Evolutionary conservation across 2,888 invertebrate genomes (phyloP).

Genomic region (Cremastinae sp.): DNA sequence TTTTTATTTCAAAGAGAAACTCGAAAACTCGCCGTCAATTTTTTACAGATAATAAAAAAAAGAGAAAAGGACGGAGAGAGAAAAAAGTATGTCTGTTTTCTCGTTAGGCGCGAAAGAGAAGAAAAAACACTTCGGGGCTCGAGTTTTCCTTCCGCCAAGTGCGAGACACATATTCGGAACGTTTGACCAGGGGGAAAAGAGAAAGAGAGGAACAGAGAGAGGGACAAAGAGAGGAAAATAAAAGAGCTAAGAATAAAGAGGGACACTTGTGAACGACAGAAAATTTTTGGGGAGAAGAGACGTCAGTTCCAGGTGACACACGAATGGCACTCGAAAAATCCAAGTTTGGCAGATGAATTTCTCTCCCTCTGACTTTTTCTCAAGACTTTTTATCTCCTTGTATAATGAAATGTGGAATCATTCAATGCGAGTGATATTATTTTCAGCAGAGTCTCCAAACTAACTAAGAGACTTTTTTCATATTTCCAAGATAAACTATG

Average conservation of each 20-base stretch:
- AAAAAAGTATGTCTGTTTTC: not conserved
- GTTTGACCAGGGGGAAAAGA: constrained; percentile 14
- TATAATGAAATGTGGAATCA: constrained; percentile 1
- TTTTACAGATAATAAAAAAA: too few relatives aligned
- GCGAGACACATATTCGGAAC: constrained; percentile 13
- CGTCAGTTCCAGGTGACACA: constrained; percentile 56
- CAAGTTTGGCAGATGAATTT: constrained; percentile 27
- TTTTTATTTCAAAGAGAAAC: too few relatives aligned
- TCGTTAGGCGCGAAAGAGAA: not conserved
- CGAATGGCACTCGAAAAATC: constrained; percentile 53
- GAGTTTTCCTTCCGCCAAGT: constrained; percentile 40
- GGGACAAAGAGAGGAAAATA: too few relatives aligned
- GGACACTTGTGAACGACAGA: constrained; percentile 47
- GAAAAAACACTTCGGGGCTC: constrained; percentile 22
- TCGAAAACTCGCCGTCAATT: too few relatives aligned
- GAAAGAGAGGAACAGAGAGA: not conserved
- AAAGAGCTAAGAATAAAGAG: not conserved
- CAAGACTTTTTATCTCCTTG: not conserved
- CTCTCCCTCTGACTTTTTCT: constrained; percentile 1
- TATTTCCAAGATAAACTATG: too few relatives aligned
- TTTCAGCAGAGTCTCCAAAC: too few relatives aligned
- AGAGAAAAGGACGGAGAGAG: not conserved
- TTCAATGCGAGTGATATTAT: too few relatives aligned
- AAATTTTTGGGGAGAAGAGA: constrained; percentile 30
- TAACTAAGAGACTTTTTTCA: too few relatives aligned